These are phyloP conservation scores for Myiotriccus ornatus DNA, from an alignment of 2,797 vertebrate species.

Conservation along the genomic window DNA sequence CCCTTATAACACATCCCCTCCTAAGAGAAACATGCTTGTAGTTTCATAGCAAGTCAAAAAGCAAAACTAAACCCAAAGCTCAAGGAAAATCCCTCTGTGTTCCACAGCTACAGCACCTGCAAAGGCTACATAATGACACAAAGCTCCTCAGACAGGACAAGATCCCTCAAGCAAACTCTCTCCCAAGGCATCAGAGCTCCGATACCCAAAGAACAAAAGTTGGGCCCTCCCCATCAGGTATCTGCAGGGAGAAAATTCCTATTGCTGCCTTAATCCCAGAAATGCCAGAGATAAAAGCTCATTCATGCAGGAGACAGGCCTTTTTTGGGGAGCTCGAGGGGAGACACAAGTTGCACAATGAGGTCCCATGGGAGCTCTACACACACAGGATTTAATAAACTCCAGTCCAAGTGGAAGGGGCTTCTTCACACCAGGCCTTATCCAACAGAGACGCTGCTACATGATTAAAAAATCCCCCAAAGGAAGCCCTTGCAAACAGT, in stretches of 20 bases:
- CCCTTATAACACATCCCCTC: background rate
- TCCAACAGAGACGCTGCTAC: background rate
- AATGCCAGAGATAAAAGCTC: background rate
- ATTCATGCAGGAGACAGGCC: background rate
- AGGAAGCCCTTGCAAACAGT: slow-evolving; percentile 36
- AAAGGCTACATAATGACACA: background rate
- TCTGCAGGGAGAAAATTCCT: background rate
- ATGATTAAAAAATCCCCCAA: background rate
- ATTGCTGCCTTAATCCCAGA: background rate
- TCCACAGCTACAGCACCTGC: background rate
- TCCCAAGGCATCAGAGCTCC: background rate
- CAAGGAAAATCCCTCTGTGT: background rate
- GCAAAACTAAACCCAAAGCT: background rate
- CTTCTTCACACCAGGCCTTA: background rate
- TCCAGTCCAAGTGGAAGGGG: background rate
- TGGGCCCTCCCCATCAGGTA: background rate
- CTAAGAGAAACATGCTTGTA: background rate
- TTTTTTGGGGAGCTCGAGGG: background rate
- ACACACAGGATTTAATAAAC: background rate
- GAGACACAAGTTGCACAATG: background rate
- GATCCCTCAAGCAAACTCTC: background rate
- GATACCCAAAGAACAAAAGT: background rate
- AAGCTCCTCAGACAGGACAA: background rate
- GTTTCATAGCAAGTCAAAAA: background rate
- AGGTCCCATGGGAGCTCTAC: background rate